Conservation (phyloP, 2,113 vertebrate species). For the Tragelaphus imberbis region DNA sequence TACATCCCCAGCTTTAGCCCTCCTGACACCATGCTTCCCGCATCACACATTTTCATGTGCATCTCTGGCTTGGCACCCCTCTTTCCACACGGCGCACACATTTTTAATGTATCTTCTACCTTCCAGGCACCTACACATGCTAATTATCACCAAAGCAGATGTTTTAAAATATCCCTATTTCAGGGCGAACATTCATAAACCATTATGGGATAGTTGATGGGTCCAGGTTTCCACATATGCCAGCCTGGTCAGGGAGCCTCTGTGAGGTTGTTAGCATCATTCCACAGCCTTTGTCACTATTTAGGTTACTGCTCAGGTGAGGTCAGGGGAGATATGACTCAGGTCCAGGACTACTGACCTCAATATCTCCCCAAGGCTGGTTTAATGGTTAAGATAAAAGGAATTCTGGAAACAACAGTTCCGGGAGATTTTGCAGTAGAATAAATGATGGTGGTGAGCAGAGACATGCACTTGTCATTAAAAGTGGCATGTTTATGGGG, state of each 20-base stretch:
- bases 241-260: slow-evolving; percentile 9
- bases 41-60: neutral
- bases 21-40: neutral
- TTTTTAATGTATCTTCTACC: neutral
- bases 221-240: neutral
- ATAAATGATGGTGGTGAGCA: slow-evolving; percentile 67
- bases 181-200: slow-evolving; percentile 34
- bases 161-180: slow-evolving; percentile 14
- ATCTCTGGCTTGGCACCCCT: neutral
- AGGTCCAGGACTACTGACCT: slow-evolving; percentile 58
- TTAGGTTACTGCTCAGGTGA: slow-evolving; percentile 54
- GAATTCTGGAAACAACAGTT: slow-evolving; percentile 64
- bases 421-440: slow-evolving; percentile 52
- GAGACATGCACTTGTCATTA: slow-evolving; percentile 68
- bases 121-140: neutral
- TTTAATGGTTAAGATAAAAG: slow-evolving; percentile 69
- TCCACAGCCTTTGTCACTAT: slow-evolving; percentile 33
- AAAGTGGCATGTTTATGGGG: slow-evolving; percentile 73
- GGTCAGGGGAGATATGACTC: slow-evolving; percentile 49
- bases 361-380: slow-evolving; percentile 57
- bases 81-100: neutral
- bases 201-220: neutral
- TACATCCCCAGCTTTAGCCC: neutral
- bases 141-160: slow-evolving; percentile 47
- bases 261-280: slow-evolving; percentile 6